These are phyloP conservation scores for Malacosoma neustria DNA, from an alignment of 2,888 invertebrate species.

Conservation along the genomic window DNA sequence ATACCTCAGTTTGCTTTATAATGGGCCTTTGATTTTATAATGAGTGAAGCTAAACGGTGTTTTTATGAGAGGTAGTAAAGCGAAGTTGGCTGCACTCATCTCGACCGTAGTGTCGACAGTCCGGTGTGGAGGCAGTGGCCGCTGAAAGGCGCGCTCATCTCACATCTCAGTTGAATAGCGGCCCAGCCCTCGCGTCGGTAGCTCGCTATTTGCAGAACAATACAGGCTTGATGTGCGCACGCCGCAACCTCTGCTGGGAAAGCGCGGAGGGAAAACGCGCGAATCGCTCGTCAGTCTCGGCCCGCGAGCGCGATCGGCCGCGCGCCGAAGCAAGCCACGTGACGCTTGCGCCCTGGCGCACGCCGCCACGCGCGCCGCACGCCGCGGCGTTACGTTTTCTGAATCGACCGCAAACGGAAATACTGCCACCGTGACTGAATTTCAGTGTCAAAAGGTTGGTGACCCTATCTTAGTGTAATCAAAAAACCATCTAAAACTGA, in stretches of 20 bases:
- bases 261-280: conserved; percentile 63
- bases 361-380: conserved; percentile 58
- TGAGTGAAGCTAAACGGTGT: conserved; percentile 23
- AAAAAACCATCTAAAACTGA: conserved; percentile 37
- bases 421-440: conserved; percentile 59
- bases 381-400: conserved; percentile 68
- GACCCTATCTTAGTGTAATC: conserved; percentile 43
- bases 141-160: conserved; percentile 35
- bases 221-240: conserved; percentile 71
- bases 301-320: conserved; percentile 62
- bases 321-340: conserved; percentile 51
- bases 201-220: conserved; percentile 68
- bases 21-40: conserved; percentile 26
- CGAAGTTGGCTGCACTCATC: conserved; percentile 31
- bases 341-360: conserved; percentile 67
- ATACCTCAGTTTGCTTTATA: not conserved
- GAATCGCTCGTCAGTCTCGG: conserved; percentile 52
- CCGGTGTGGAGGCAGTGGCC: conserved; percentile 26
- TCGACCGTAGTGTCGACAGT: conserved; percentile 29
- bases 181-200: conserved; percentile 47
- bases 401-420: conserved; percentile 63
- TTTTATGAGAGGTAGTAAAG: conserved; percentile 25
- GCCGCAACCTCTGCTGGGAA: conserved; percentile 61
- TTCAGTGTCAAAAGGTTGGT: conserved; percentile 74
- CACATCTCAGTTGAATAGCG: conserved; percentile 45